Evolutionary conservation across 2,888 invertebrate species (phyloP).

Genomic region (Leucophenga maculata): DNA sequence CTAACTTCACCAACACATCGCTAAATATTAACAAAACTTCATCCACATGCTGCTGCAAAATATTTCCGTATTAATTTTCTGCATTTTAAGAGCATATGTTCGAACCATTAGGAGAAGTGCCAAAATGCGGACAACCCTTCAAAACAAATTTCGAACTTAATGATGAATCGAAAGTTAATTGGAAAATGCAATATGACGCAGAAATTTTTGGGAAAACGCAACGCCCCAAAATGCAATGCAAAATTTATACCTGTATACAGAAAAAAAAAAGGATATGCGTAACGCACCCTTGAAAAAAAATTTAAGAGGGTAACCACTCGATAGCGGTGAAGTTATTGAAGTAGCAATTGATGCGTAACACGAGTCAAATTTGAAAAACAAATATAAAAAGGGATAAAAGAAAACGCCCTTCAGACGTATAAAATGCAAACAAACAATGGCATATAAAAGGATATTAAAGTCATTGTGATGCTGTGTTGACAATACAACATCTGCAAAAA

Average conservation of each 20-base stretch:
- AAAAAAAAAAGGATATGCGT: not conserved
- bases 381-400: too few species aligned
- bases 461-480: not conserved
- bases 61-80: too few species aligned
- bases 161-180: slow-evolving; percentile 56
- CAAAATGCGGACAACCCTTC: not conserved
- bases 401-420: too few species aligned
- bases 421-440: too few species aligned
- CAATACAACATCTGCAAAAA: slow-evolving; percentile 6
- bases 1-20: too few species aligned
- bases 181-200: slow-evolving; percentile 36
- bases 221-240: slow-evolving; percentile 10
- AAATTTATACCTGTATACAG: not conserved
- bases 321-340: slow-evolving; percentile 29
- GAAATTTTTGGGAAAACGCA: not conserved
- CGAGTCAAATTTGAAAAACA: slow-evolving; percentile 50
- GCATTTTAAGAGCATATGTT: too few species aligned
- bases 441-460: slow-evolving; percentile 6
- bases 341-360: slow-evolving; percentile 57
- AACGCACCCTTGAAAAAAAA: slow-evolving; percentile 21
- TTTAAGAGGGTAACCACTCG: not conserved
- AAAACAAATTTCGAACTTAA: slow-evolving; percentile 29
- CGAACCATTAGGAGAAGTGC: too few species aligned
- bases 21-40: too few species aligned
- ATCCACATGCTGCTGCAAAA: too few species aligned